Conservation (phyloP, 2,888 invertebrate genomes). For the Platycheirus albimanus region DNA sequence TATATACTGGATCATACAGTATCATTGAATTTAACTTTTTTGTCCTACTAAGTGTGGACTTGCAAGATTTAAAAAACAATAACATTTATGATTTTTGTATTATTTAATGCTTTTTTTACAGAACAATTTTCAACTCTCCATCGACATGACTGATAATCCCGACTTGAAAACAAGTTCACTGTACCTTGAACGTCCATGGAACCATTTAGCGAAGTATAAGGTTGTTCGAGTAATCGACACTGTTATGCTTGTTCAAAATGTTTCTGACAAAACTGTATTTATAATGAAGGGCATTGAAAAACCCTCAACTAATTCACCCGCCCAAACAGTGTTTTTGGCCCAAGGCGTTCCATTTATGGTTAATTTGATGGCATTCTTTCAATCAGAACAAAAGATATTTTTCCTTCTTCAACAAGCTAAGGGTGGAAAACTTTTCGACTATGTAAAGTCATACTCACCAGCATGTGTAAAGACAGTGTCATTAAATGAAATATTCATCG, state of each 20-base stretch:
- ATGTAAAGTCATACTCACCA: constrained; percentile 78
- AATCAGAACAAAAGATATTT: constrained; percentile 82
- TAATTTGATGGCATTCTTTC: constrained; percentile 80
- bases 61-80: too few relatives aligned
- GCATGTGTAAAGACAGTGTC: constrained; percentile 65
- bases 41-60: too few relatives aligned
- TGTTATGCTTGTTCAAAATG: constrained; percentile 82
- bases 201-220: constrained; percentile 81
- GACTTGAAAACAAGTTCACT: constrained; percentile 62
- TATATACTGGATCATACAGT: too few relatives aligned
- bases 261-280: constrained; percentile 80
- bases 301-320: constrained; percentile 80
- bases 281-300: constrained; percentile 82
- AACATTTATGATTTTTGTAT: too few relatives aligned
- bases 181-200: constrained; percentile 81
- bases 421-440: constrained; percentile 81
- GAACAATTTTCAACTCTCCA: constrained; percentile 79
- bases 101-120: too few relatives aligned
- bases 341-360: constrained; percentile 82
- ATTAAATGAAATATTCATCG: constrained; percentile 78
- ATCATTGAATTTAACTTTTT: too few relatives aligned
- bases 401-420: constrained; percentile 80
- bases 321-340: constrained; percentile 81
- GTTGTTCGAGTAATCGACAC: constrained; percentile 80
- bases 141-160: constrained; percentile 78